Evolutionary conservation across 2,113 vertebrate genomes (phyloP).

Genomic region (Grammomys surdaster): DNA sequence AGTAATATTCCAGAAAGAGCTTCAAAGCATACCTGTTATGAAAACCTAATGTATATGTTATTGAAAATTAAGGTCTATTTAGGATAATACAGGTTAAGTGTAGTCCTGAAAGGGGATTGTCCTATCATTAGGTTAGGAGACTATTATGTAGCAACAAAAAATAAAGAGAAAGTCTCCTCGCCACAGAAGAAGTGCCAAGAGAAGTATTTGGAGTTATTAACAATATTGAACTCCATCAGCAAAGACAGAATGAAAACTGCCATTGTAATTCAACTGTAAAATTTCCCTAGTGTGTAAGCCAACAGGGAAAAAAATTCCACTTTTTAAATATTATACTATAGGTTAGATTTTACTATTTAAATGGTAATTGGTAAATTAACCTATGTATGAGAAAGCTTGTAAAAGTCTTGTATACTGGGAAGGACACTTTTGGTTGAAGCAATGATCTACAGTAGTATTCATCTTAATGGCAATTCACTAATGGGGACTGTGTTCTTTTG

Average conservation of each 20-base stretch:
- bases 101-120: background rate
- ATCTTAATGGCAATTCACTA: slow-evolving; percentile 26
- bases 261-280: background rate
- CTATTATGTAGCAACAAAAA: background rate
- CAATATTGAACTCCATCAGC: background rate
- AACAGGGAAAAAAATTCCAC: background rate
- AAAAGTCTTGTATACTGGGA: background rate
- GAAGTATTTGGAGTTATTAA: slow-evolving; percentile 8
- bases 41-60: background rate
- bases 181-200: background rate
- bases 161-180: background rate
- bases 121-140: background rate
- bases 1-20: slow-evolving; percentile 20
- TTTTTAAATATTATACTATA: background rate
- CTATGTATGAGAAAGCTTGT: background rate
- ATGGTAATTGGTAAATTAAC: background rate
- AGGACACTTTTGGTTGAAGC: background rate
- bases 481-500: background rate
- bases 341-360: background rate
- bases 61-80: slow-evolving; percentile 39
- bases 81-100: background rate
- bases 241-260: slow-evolving; percentile 17
- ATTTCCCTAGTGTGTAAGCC: background rate
- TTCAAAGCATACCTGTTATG: slow-evolving; percentile 22
- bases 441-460: background rate